Evolutionary conservation across 1,140 invertebrate species (phyloP), one percentile per base, ranked within the genome.

Genomic region (Cyrtorhinus lividipennis): DNA sequence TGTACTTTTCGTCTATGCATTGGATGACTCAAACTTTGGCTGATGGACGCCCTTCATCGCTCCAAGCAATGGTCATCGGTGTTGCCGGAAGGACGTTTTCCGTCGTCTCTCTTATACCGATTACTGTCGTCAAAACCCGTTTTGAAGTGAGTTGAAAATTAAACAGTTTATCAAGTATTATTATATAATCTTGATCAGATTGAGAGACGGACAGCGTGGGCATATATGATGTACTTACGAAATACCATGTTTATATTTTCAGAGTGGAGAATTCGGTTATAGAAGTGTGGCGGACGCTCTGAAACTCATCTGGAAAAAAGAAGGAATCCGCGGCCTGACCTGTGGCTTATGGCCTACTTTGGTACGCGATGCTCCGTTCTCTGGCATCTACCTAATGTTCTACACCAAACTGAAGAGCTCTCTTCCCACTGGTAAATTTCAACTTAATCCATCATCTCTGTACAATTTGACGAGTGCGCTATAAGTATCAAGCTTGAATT

Each of bases 341-440:
- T 88, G 87, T 71, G 93, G 93, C 1, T 73, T 95, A 38, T 71
- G 85, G 12, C 88, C 92, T 15, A 95, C 92, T 0, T 70, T 95
- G 25, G 75, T 91, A 22, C 78, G 92, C 66, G 92, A 96, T 77
- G 90, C 88, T 13, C 92, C 92, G 1, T 95, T 90, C 73, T 94
- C 92, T 58, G 91, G 90, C 15, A 74, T 95, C 5, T 95, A 96
- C 75, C 80, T 93, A n/a, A 87, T 93, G 83, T 91, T 93, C 75
- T 96, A 95, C 72, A 86, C 85, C 2, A 83, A 90, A 74, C 73
- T 85, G 1, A 92, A 93, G 74, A 77, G 81, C 66, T 68, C 77
- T 44, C 70, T 86, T 25, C 79, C 82, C 59, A 72, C 78, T 75
- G 78, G 83, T 86, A 74, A 75, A n/a, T n/a, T n/a, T n/a, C n/a